These are phyloP conservation scores for Drosophila dives DNA, from an alignment of 2,888 invertebrate species.

Conservation along the genomic window DNA sequence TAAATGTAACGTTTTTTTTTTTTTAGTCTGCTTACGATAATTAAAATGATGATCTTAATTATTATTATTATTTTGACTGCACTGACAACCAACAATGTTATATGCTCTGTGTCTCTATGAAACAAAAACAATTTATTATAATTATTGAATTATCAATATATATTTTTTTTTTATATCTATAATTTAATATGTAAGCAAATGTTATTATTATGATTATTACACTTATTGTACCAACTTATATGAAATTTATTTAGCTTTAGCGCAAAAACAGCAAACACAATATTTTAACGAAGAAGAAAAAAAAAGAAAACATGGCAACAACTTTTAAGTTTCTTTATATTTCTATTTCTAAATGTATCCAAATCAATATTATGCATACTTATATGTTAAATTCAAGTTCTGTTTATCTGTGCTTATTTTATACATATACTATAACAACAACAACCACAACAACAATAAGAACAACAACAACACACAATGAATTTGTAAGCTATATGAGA, in stretches of 20 bases:
- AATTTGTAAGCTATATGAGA: conserved; percentile 80
- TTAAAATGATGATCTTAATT: conserved; percentile 13
- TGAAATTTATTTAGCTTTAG: conserved; percentile 80
- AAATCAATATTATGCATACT: conserved; percentile 45
- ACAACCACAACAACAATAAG: conserved; percentile 27
- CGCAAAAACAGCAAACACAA: conserved; percentile 60
- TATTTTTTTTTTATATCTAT: conserved; percentile 54
- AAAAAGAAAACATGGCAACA: conserved; percentile 71
- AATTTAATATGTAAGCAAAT: conserved; percentile 69
- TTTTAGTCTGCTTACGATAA: conserved; percentile 4
- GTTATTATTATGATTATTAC: conserved; percentile 70
- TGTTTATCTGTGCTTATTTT: conserved; percentile 40
- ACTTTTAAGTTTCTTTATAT: conserved; percentile 46
- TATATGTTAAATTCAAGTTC: conserved; percentile 31
- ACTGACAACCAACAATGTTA: conserved; percentile 43
- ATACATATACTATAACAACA: conserved; percentile 14
- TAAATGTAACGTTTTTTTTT: not conserved
- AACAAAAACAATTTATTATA: conserved; percentile 43
- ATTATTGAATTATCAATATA: conserved; percentile 44
- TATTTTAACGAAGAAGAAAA: conserved; percentile 35
- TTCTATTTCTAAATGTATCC: conserved; percentile 54
- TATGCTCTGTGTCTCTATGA: conserved; percentile 66
- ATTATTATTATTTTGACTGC: conserved; percentile 39
- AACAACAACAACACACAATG: conserved; percentile 74
- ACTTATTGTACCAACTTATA: conserved; percentile 73